Evolutionary conservation across 2,797 vertebrate genomes (phyloP), one percentile per base, ranked within the genome.

Genomic region (Tenualosa ilisha): DNA sequence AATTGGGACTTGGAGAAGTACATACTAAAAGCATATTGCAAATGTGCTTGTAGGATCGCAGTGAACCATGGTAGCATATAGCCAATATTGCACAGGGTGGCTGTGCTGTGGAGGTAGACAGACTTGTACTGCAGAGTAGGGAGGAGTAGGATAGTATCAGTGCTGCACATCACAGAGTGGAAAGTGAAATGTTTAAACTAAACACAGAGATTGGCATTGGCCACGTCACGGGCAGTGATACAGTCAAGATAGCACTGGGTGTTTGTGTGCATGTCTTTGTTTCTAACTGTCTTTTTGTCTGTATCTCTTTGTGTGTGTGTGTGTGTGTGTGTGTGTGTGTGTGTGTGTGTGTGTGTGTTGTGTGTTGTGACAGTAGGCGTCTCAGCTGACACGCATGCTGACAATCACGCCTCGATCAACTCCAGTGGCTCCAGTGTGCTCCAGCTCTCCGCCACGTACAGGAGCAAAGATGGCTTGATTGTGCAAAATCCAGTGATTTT

Each of bases 321-420:
- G 50, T 72, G 83, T 85, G 85, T 61, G 79, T 17, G 59, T 26
- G 15, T 82, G 75, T 81, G 86, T 87, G 51, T 50, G 13, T 53
- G 50, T 59, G 56, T 59, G 40, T 82, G 82, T 61, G 75, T 81
- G 54, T 17, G 79, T 84, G 84, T 2, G 84, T 9, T 50, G 50
- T n/a, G 8, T 37, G 51, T 81, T 59, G 54, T 83, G 82, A 61
- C 61, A 51, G 75, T 86, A 91, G 91, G 93, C 91, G 84, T 93
- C 91, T 56, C 83, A 81, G 89, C 91, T 91, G 94, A 94, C 93
- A 94, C 86, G 89, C 93, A 93, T 89, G 91, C 93, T 94, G 93
- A 94, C 91, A 93, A 95, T 95, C 94, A 86, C 91, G 90, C 93
- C 92, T 89, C 91, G 53, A 90, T 92, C 89, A 87, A 53, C 85